Conservation (phyloP, 2,113 vertebrate genomes). For the Reinhardtius hippoglossoides region DNA sequence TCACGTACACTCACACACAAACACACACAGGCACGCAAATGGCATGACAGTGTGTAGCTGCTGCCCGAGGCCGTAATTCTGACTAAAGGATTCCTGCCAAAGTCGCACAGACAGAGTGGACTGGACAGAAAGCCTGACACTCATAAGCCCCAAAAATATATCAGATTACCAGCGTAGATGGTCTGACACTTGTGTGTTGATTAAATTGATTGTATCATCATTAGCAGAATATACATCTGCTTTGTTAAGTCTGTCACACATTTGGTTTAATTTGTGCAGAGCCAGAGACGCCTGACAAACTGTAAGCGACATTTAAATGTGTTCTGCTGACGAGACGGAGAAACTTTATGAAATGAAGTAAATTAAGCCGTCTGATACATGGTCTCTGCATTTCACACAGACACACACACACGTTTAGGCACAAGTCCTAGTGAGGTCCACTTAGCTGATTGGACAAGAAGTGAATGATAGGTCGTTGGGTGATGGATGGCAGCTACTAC, state of each 20-base stretch:
- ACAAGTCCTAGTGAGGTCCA: conserved; percentile 44
- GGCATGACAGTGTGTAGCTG: conserved; percentile 30
- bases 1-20: conserved; percentile 18
- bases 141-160: neutral
- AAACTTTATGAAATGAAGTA: conserved; percentile 47
- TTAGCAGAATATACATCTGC: conserved; percentile 2
- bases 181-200: neutral
- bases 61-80: conserved; percentile 55
- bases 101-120: conserved; percentile 22
- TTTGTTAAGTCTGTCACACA: conserved; percentile 8
- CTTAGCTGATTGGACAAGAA: conserved; percentile 70
- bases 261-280: conserved; percentile 19
- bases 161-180: neutral
- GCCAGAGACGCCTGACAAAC: conserved; percentile 23
- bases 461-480: conserved; percentile 66
- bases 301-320: conserved; percentile 41
- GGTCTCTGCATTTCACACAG: neutral
- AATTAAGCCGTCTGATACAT: conserved; percentile 28
- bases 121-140: conserved; percentile 49
- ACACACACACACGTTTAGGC: conserved; percentile 2
- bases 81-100: conserved; percentile 69
- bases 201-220: conserved; percentile 3
- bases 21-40: conserved; percentile 4
- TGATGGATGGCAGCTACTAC: conserved; percentile 59
- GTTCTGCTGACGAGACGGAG: conserved; percentile 50